A percentile compares a stretch with the other conserved stretches of the same genome.
Evolutionary conservation across 37 sponge, comb jelly and placozoan genomes (phyloP).

Genomic region (Ianthella basta): DNA sequence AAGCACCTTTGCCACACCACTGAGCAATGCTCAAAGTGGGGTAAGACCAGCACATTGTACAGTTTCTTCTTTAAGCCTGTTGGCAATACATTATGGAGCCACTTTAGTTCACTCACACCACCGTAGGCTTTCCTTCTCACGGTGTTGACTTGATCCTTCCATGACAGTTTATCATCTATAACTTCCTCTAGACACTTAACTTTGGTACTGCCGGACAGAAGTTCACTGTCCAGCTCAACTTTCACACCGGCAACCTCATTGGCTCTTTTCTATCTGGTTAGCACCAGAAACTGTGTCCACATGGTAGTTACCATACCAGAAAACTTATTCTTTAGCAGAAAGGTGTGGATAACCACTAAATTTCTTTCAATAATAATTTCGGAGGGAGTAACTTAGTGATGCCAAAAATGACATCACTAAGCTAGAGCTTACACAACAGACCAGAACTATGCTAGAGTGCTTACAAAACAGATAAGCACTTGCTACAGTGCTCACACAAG

Average conservation of each 20-base stretch:
- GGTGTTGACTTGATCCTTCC: neutral
- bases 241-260: neutral
- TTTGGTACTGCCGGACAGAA: neutral
- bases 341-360: too few relatives aligned
- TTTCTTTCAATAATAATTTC: too few relatives aligned
- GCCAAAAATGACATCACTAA: too few relatives aligned
- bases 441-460: too few relatives aligned
- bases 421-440: too few relatives aligned
- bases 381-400: too few relatives aligned
- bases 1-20: neutral
- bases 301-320: neutral
- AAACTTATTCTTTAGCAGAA: too few relatives aligned
- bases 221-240: neutral
- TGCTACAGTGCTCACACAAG: too few relatives aligned
- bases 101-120: neutral
- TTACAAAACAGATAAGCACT: too few relatives aligned
- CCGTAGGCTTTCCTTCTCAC: neutral
- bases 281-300: neutral
- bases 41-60: neutral
- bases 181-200: neutral
- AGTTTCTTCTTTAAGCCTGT: neutral
- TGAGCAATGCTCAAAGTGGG: neutral
- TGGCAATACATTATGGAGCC: neutral
- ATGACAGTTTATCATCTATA: neutral
- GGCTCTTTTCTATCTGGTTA: neutral